Evolutionary conservation across 1,140 invertebrate species (phyloP), one percentile per base, ranked within the genome.

Genomic region (Muscidifurax raptorellus): DNA sequence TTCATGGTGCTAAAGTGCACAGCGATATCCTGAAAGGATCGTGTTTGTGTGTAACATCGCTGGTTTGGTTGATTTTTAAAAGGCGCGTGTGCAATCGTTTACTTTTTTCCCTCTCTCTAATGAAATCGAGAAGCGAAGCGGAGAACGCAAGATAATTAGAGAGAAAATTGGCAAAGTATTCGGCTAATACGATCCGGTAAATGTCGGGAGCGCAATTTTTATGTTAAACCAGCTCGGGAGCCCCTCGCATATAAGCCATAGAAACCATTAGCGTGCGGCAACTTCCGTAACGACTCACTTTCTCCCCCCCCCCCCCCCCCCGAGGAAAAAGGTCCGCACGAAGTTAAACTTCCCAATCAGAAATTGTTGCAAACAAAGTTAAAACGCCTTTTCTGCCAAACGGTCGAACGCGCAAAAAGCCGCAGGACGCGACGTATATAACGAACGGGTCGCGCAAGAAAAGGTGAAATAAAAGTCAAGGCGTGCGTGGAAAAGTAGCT

Each of bases 311-410:
- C 47, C 13, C 15, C 18, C 18, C 47, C 1, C 47, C 47, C 47
- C 1, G 12, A 52, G 44, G 59, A 67, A 67, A 83, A 76, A 83
- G 28, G 25, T 6, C 1, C 30, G 18, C 1, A 10, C 1, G 25
- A 44, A 44, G 7, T 10, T 5, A 6, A 76, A 82, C 3, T 36
- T 81, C 36, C 47, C 72, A 77, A 85, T 85, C 59, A 85, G 22
- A 22, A 81, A 77, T 67, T 67, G 59, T 66, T 77, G 40, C 67
- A 81, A 77, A 36, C 28, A 30, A 67, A 36, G 71, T 64, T 82
- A 40, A 30, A 66, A 80, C 52, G 22, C 47, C 80, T 83, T 30
- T 25, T 15, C 36, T 36, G 36, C 7, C 28, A 10, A 64, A 52
- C 4, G 25, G 2, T 25, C 22, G 47, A n/a, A 64, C 28, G 59